Base-by-base conservation (phyloP, 2,797 vertebrate species). In the Rhinichthys osculus region DNA sequence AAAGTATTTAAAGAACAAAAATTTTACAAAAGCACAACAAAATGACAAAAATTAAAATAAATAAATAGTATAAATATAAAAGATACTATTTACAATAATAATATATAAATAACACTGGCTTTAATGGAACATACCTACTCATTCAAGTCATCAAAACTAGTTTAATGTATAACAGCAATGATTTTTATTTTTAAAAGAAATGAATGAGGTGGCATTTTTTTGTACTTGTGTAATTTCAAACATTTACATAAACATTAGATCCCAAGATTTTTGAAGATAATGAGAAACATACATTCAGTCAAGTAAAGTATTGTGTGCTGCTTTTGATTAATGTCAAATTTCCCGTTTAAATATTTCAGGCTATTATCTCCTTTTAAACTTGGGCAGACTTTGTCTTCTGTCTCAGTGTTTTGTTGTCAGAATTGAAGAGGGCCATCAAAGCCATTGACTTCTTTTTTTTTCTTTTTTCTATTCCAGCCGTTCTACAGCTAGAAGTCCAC, bases 401-500 rank as follows among this genome's bases (percentile, higher is more conserved):
- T 52, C 47, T 76, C 30, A 14, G 17, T 27, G 27, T 47, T 17
- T 27, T 5, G 71, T 27, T 73, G 42, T 30, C 14, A 47, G 71
- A 14, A 54, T 35, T 44, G 13, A 67, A 44, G 16, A 73, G 19
- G 19, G 47, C 50, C 50, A 17, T 73, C 38, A 52, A 70, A 33
- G 6, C 71, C 23, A 67, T 19, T 76, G 74, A 85, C 80, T 23
- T 10, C 70, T 86, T 9, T 82, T 35, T 3, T 59, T 70, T 47
- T 59, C n/a, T n/a, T 70, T 47, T 35, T 69, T 50, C 74, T 27
- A 47, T 23, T 86, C 14, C 59, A 90, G 89, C 3, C 44, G 66
- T 88, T 88, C 50, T 83, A 33, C 84, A 69, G 44, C 42, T 47
- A 59, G 77, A 80, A 83, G 74, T 76, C 80, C 64, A 88, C 77